phyloP scores from a whole-genome alignment of 2,888 invertebrate genomes.

The Diplolepis rosae region DNA sequence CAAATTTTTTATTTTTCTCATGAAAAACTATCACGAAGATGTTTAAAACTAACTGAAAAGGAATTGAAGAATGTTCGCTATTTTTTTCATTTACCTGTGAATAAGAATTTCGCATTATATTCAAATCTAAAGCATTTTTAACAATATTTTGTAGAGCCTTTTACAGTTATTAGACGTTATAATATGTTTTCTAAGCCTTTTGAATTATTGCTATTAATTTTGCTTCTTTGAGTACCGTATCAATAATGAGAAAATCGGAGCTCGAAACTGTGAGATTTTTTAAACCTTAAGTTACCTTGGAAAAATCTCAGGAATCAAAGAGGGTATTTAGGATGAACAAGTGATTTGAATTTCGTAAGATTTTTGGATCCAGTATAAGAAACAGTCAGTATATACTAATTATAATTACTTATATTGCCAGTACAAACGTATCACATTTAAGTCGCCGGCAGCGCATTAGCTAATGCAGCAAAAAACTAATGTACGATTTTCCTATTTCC shows the following conservation, averaged over 20 bases:
- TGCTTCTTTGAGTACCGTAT: not conserved
- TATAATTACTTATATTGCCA: not conserved
- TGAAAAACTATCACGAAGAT: not conserved
- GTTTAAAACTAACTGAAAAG: not conserved
- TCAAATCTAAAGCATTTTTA: conserved; percentile 13
- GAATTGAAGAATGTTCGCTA: conserved; percentile 3
- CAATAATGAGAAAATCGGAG: not conserved
- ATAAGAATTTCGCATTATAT: conserved; percentile 7
- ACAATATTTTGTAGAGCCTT: conserved; percentile 23
- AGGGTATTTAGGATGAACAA: not conserved
- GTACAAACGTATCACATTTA: not conserved
- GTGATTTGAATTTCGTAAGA: conserved; percentile 28
- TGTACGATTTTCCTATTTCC: not conserved
- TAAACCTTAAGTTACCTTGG: not conserved
- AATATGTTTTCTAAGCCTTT: not conserved
- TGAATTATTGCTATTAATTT: not conserved
- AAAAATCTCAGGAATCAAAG: not conserved
- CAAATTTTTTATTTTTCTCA: not conserved
- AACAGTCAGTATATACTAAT: conserved; percentile 6
- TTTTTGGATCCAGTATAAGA: not conserved
- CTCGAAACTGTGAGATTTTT: not conserved
- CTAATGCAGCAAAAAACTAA: not conserved
- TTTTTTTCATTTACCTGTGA: not conserved
- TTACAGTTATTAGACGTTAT: not conserved
- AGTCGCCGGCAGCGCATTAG: not conserved